A percentile compares a stretch with the other conserved stretches of the same genome.
Evolutionary conservation across 2,888 invertebrate species (phyloP).

Genomic region (Troides aeacus): DNA sequence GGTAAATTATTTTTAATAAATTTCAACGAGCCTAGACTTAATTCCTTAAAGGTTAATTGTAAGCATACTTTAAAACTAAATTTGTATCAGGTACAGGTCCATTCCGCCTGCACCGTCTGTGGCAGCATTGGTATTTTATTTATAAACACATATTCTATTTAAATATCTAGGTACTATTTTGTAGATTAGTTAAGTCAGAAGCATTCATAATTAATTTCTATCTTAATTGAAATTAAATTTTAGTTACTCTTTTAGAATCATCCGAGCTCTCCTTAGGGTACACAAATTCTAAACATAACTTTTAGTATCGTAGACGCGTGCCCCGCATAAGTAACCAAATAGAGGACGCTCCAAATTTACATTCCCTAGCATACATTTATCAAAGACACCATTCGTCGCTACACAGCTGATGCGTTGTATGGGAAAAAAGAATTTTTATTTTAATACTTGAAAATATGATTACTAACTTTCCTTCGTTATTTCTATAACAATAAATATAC

Average conservation of each 20-base stretch:
- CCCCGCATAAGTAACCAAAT: conserved; percentile 91
- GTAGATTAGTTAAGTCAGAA: no score
- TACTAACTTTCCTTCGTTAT: no score
- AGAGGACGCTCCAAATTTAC: conserved; percentile 88
- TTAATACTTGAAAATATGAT: background rate
- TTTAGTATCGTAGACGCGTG: conserved; percentile 81
- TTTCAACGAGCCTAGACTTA: background rate
- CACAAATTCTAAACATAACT: conserved; percentile 58
- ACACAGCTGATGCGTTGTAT: background rate
- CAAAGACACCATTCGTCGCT: conserved; percentile 88
- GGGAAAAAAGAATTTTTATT: conserved; percentile 2
- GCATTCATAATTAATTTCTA: no score
- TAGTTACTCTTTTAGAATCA: background rate
- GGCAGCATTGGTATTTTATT: no score
- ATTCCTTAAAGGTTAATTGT: no score
- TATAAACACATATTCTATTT: no score
- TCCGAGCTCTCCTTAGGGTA: background rate
- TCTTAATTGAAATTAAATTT: no score
- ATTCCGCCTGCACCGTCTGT: no score
- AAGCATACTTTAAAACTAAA: no score
- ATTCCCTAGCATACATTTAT: conserved; percentile 91
- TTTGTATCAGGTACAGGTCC: no score
- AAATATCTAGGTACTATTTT: no score
- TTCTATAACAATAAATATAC: no score
- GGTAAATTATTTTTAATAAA: background rate